phyloP scores from a whole-genome alignment of 2,797 vertebrate species.

The Distichodus sexfasciatus region DNA sequence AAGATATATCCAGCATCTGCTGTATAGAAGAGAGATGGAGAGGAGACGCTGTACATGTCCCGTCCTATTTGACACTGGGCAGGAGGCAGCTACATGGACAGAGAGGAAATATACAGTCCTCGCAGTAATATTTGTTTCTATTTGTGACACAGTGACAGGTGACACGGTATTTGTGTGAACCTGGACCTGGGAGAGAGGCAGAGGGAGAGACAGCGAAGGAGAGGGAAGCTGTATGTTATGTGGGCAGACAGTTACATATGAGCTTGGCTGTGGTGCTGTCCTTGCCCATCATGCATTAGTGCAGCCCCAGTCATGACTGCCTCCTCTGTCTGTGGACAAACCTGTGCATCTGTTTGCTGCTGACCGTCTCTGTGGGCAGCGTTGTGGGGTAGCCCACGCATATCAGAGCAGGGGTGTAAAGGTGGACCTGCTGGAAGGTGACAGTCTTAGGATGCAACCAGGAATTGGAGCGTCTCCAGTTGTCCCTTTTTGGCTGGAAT shows the following conservation, averaged over 20 bases:
- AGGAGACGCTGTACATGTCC: background rate
- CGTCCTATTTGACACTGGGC: conserved; percentile 20
- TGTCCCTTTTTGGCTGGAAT: no score
- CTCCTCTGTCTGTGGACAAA: conserved; percentile 36
- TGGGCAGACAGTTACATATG: conserved; percentile 51
- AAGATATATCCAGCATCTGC: background rate
- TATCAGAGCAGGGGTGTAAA: conserved; percentile 34
- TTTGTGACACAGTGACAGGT: conserved; percentile 36
- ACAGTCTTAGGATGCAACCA: background rate
- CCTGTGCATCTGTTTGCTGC: conserved; percentile 36
- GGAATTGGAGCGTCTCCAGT: no score
- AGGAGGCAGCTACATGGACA: background rate
- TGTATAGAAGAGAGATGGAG: background rate
- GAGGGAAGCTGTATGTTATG: conserved; percentile 32
- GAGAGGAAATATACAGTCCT: conserved; percentile 10
- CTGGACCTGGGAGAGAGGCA: background rate
- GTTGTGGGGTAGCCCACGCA: conserved; percentile 24
- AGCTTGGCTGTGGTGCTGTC: conserved; percentile 43
- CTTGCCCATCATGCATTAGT: conserved; percentile 44
- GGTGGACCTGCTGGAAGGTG: conserved; percentile 29
- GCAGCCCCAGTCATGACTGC: conserved; percentile 30
- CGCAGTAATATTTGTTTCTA: conserved; percentile 17
- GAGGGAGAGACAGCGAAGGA: conserved; percentile 7
- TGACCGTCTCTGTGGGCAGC: conserved; percentile 27
- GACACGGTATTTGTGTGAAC: conserved; percentile 36